Conservation (phyloP, 1,140 invertebrate species). For the Drosophila lacertosa region DNA sequence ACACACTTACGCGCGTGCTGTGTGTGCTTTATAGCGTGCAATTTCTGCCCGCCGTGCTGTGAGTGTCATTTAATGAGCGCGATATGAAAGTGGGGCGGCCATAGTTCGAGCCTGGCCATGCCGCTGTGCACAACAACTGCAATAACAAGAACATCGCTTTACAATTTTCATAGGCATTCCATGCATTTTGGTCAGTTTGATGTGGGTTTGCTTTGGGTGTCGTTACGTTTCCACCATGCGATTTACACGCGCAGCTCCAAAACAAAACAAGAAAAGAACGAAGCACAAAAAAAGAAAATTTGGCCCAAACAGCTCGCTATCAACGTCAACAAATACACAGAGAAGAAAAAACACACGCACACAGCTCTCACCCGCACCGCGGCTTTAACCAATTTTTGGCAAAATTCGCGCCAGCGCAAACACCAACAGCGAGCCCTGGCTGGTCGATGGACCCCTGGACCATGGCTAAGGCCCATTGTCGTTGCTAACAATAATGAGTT, state of each 20-base stretch:
- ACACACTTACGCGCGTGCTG: not conserved
- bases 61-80: constrained; percentile 80
- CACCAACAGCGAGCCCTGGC: constrained; percentile 1
- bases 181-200: constrained; percentile 83
- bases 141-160: too few species aligned
- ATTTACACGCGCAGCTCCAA: constrained; percentile 41
- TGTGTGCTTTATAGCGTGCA: constrained; percentile 77
- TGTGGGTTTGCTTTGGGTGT: constrained; percentile 76
- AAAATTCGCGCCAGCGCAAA: constrained; percentile 60
- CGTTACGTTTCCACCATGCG: constrained; percentile 45
- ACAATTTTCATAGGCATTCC: constrained; percentile 80
- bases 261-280: constrained; percentile 30
- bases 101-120: constrained; percentile 5
- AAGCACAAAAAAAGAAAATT: constrained; percentile 15
- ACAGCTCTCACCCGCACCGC: not conserved
- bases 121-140: constrained; percentile 47
- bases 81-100: constrained; percentile 5
- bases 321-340: constrained; percentile 72
- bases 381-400: constrained; percentile 63
- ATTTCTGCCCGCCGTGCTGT: constrained; percentile 63
- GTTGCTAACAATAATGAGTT: constrained; percentile 79
- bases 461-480: constrained; percentile 45
- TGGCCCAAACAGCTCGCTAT: constrained; percentile 46
- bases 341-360: constrained; percentile 5
- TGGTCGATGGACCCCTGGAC: not conserved